Percentiles rank a stretch among this genome's conserved stretches.
phyloP scores from a whole-genome alignment of 2,797 vertebrate species.

The Synaphobranchus kaupii region DNA sequence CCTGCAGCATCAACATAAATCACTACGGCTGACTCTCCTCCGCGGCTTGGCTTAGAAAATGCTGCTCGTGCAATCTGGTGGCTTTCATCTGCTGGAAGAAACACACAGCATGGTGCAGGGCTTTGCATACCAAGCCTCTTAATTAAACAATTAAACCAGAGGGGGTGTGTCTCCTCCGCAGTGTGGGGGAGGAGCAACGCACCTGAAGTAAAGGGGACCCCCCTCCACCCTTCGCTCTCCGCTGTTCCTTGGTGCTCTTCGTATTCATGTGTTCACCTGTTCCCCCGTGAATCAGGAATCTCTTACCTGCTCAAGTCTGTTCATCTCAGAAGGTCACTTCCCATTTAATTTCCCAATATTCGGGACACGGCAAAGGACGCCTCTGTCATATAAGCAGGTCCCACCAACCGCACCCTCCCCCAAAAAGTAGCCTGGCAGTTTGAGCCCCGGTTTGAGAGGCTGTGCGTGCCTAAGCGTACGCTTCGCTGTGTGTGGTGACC shows the following conservation, averaged over 20 bases:
- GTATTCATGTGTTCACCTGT: neutral
- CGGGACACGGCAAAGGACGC: neutral
- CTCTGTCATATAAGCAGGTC: neutral
- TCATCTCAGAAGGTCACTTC: neutral
- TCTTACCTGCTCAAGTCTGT: neutral
- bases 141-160: constrained; percentile 38
- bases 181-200: neutral
- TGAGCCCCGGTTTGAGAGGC: constrained; percentile 33
- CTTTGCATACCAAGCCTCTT: constrained; percentile 35
- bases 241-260: neutral
- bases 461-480: constrained; percentile 19
- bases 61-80: constrained; percentile 2
- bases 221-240: neutral
- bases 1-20: neutral
- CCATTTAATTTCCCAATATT: neutral
- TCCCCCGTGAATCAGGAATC: neutral
- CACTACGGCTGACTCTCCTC: neutral
- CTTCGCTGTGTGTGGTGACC: constrained; percentile 48
- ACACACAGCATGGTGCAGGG: constrained; percentile 22
- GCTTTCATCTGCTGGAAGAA: constrained; percentile 8
- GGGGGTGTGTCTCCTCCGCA: constrained; percentile 26
- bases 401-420: neutral
- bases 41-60: neutral
- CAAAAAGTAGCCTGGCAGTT: constrained; percentile 38
- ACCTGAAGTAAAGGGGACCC: neutral